Evolutionary conservation across 2,888 invertebrate genomes (phyloP).

Genomic region (Idaea biselata): DNA sequence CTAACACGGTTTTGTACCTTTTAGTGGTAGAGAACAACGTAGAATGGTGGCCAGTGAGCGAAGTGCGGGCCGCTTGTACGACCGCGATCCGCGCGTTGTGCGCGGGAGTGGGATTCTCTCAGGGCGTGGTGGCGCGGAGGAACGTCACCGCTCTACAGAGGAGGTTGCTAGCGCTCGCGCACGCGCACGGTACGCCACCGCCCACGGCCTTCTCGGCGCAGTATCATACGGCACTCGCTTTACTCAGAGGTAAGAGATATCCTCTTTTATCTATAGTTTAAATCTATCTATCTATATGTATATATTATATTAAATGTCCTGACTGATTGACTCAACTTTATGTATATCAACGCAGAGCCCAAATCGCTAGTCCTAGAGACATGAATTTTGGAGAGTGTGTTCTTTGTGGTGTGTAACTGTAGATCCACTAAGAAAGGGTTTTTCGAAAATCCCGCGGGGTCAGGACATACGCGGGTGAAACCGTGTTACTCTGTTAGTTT

Average conservation of each 20-base stretch:
- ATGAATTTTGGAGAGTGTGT: too few species aligned
- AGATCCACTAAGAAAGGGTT: too few species aligned
- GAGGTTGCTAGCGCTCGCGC: conserved; percentile 60
- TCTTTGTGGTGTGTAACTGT: too few species aligned
- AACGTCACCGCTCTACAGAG: conserved; percentile 69
- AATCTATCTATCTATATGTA: too few species aligned
- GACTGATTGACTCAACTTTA: too few species aligned
- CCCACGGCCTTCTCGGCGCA: conserved; percentile 63
- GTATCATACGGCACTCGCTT: conserved; percentile 64
- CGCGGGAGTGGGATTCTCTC: conserved; percentile 44
- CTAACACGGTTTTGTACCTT: conserved; percentile 6
- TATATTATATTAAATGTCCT: too few species aligned
- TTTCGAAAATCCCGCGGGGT: too few species aligned
- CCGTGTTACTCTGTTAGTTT: too few species aligned
- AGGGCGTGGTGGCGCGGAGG: conserved; percentile 51
- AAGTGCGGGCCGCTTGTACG: conserved; percentile 64
- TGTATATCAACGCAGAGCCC: too few species aligned
- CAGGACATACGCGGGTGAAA: too few species aligned
- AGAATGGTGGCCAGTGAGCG: conserved; percentile 72
- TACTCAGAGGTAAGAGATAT: conserved; percentile 55
- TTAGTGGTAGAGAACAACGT: conserved; percentile 47
- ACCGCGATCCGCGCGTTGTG: conserved; percentile 57
- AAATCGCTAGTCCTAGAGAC: too few species aligned
- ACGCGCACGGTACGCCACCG: conserved; percentile 57
- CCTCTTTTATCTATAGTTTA: too few species aligned